Evolutionary conservation across 2,888 invertebrate species (phyloP), one percentile per base, ranked within the genome.

Genomic region (Adineta ricciae): DNA sequence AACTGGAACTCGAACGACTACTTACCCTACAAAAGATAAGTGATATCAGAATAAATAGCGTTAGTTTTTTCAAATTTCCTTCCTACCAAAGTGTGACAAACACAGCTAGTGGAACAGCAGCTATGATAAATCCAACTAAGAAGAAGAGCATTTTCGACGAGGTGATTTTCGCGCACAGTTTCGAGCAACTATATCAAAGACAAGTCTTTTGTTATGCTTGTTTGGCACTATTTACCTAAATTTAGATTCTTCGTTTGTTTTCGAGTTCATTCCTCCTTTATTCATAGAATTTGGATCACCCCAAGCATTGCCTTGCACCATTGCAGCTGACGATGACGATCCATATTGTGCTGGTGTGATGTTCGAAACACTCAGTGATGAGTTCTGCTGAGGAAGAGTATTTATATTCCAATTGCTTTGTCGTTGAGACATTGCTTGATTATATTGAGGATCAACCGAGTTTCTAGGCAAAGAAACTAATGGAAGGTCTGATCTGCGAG

Each of bases 91-190:
- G 72, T 32, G 72, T 72, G 4, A 32, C 32, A 1, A 72, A 9
- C 4, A 72, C 72, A 2, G 72, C 72, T 14, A 72, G 21, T 7
- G 72, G 72, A 19, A 72, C 27, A 36, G 5, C 72, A 72, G 32
- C 27, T 36, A 72, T 1, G 36, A 72, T 32, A 14, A 72, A 36
- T 32, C 72, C 72, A 32, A 72, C 11, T 4, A 72, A 19, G 9
- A 72, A 36, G 21, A 72, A 72, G 9, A 72, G 3, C 16, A 72
- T 21, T 32, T 72, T 72, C 36, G 72, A 32, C 5, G 72, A 72
- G 11, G 86, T 83, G 0, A 41, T 84, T 50, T 72, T 84, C 27
- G 86, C 82, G 49, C 84, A 50, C 19, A 73, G 5, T 7, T 72
- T 36, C 16, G 32, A 32, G 8, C 27, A 36, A 19, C 72, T 72